Conservation (phyloP, 2,113 vertebrate species). For the Serilophus lunatus region DNA sequence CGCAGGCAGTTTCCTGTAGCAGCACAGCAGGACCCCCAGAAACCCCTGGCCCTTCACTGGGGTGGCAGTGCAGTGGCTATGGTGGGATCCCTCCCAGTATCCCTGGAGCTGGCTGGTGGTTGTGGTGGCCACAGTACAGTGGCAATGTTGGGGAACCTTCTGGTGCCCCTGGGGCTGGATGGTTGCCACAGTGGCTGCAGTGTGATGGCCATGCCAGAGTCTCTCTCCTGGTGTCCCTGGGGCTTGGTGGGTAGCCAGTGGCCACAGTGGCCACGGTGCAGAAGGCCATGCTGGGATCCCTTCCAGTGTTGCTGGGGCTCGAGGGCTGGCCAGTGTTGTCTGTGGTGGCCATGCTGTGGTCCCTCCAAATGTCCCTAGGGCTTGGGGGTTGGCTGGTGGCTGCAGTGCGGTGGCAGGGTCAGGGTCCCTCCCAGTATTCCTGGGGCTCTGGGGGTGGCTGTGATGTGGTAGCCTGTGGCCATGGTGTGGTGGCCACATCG, state of each 20-base stretch:
- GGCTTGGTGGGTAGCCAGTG: background rate
- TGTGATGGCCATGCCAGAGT: rapidly evolving
- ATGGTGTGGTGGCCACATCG: background rate
- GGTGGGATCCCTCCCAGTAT: background rate
- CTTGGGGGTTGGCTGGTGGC: background rate
- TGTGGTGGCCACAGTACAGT: background rate
- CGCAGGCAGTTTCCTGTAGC: background rate
- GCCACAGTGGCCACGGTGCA: background rate
- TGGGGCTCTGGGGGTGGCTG: background rate
- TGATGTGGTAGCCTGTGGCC: background rate
- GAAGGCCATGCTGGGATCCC: background rate
- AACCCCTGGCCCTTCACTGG: background rate
- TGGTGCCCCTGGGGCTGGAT: no score
- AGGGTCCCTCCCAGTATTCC: background rate
- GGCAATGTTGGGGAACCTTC: background rate
- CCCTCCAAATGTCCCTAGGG: background rate
- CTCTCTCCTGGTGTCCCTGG: background rate
- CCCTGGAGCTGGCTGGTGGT: background rate
- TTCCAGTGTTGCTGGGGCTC: background rate
- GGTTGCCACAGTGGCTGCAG: background rate
- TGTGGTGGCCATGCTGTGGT: background rate
- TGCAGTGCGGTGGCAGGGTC: background rate
- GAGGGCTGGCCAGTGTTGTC: background rate
- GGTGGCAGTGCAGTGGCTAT: no score
- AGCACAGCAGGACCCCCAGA: background rate